Percentiles rank a stretch among this genome's conserved stretches.
Conservation (phyloP, 2,888 invertebrate species). For the Amphipoea lucens region DNA sequence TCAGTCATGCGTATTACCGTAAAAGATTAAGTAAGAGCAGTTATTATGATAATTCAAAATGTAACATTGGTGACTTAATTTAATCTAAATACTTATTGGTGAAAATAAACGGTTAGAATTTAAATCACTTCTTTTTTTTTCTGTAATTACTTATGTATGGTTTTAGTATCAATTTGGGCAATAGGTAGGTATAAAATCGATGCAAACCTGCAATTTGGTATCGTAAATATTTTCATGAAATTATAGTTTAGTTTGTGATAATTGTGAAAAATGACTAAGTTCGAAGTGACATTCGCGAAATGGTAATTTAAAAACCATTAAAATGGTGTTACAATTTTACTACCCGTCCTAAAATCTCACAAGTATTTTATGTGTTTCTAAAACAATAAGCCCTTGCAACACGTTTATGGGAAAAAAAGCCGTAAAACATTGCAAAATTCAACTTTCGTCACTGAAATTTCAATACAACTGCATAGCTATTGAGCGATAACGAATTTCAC, state of each 20-base stretch:
- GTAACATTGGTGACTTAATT: background rate
- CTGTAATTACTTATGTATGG: background rate
- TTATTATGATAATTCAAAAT: conserved; percentile 18
- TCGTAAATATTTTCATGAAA: conserved; percentile 6
- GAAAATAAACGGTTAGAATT: background rate
- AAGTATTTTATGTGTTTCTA: conserved; percentile 10
- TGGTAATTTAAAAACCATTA: background rate
- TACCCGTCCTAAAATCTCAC: conserved; percentile 5
- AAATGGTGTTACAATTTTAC: background rate
- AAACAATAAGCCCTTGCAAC: conserved; percentile 40
- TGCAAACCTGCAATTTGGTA: background rate
- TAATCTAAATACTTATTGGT: background rate
- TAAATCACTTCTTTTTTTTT: background rate
- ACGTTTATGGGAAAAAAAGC: conserved; percentile 22
- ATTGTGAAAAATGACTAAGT: no score
- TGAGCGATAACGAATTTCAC: conserved; percentile 31
- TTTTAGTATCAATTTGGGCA: background rate
- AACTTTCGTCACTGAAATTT: conserved; percentile 52
- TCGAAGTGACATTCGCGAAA: background rate
- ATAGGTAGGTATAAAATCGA: background rate
- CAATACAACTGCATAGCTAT: conserved; percentile 43
- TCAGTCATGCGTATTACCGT: conserved; percentile 3
- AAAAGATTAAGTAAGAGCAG: conserved; percentile 22
- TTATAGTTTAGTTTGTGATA: background rate
- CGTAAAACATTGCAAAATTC: conserved; percentile 47